Evolutionary conservation across 1,140 invertebrate species (phyloP).

Genomic region (Drosophila yakuba): DNA sequence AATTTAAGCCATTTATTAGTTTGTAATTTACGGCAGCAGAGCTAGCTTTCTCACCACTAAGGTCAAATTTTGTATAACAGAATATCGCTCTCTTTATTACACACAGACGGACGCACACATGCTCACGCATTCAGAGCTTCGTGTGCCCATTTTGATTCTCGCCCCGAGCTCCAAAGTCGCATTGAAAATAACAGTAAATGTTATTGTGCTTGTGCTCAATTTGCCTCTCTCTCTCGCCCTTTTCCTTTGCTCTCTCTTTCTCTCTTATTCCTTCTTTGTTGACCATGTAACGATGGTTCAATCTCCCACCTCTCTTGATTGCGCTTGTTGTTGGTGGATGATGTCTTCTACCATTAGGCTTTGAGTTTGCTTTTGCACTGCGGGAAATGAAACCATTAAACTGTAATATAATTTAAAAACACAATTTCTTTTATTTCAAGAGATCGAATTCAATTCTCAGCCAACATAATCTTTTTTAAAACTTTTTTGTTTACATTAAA

Average conservation of each 20-base stretch:
- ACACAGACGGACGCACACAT: neutral
- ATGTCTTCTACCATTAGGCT: constrained; percentile 43
- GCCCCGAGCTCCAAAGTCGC: constrained; percentile 36
- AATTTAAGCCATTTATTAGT: constrained; percentile 32
- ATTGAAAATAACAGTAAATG: constrained; percentile 67
- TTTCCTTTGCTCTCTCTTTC: constrained; percentile 4
- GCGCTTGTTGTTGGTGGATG: constrained; percentile 26
- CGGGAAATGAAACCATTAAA: neutral
- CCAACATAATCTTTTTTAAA: too few relatives aligned
- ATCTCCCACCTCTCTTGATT: constrained; percentile 36
- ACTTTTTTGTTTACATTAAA: too few relatives aligned
- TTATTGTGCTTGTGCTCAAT: constrained; percentile 60
- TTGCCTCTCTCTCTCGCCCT: constrained; percentile 26
- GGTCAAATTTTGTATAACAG: constrained; percentile 60
- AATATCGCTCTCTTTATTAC: constrained; percentile 14
- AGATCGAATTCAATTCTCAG: too few relatives aligned
- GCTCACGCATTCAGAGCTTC: constrained; percentile 8
- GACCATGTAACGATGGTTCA: constrained; percentile 48
- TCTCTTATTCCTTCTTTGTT: constrained; percentile 25
- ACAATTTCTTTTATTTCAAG: too few relatives aligned
- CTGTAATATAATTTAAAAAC: neutral
- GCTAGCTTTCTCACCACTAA: constrained; percentile 46
- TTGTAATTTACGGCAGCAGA: constrained; percentile 35
- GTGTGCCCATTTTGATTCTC: constrained; percentile 55
- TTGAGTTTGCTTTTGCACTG: constrained; percentile 32